phyloP scores from a whole-genome alignment of 2,797 vertebrate species.

The Nyctalus aviator region DNA sequence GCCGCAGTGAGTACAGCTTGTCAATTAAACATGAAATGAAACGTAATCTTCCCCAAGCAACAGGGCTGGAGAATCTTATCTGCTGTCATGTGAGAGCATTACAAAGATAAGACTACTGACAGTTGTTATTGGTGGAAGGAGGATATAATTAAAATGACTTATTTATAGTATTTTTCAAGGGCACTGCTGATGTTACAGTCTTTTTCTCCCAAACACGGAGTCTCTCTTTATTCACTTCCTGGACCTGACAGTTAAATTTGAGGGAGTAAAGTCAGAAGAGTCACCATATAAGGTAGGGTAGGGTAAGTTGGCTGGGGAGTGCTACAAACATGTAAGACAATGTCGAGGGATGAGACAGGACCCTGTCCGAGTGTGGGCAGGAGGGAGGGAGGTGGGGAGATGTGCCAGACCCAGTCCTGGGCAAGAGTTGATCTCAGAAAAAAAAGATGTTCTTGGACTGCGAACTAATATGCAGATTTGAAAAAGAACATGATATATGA shows the following conservation, averaged over 20 bases:
- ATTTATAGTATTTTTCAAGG: constrained; percentile 79
- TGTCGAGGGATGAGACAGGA: neutral
- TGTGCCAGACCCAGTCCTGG: neutral
- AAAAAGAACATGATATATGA: constrained; percentile 26
- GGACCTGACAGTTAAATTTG: neutral
- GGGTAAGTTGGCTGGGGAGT: neutral
- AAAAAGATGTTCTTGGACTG: neutral
- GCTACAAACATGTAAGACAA: neutral
- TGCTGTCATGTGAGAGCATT: neutral
- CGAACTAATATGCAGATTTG: neutral
- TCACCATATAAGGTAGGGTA: neutral
- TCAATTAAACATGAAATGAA: constrained; percentile 85
- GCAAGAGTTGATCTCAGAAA: neutral
- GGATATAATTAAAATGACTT: constrained; percentile 72
- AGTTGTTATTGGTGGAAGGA: constrained; percentile 59
- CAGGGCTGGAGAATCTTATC: constrained; percentile 64
- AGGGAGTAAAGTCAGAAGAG: neutral
- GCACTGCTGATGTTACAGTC: neutral
- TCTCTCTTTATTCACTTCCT: neutral
- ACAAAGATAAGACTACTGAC: constrained; percentile 32
- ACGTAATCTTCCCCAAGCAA: constrained; percentile 79
- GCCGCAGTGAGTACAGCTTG: constrained; percentile 88
- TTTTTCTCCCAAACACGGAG: neutral
- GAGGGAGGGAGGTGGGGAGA: neutral
- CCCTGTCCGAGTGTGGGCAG: fast-evolving